Evolutionary conservation across 2,888 invertebrate species (phyloP), one percentile per base, ranked within the genome.

Genomic region (Scaptomyza polygonia): DNA sequence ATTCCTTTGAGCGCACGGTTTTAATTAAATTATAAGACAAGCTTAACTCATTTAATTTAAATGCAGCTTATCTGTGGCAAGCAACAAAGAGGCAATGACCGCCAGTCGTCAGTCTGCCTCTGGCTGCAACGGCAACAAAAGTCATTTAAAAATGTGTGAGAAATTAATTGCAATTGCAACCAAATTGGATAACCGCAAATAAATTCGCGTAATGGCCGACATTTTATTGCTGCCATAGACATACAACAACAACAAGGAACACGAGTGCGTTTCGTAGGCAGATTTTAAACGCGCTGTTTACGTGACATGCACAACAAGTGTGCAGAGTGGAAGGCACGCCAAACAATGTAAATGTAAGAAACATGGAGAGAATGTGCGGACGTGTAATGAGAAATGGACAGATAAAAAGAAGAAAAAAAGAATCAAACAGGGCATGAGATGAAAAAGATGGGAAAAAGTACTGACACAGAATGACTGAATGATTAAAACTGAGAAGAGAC

Each of bases 131-230:
- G 27, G 43, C 55, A 55, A 49, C 47, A 45, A 64, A 71, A 67
- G 67, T 69, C 75, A 70, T 71, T 76, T 78, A 63, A 66, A 75
- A 75, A 69, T 71, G 84, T 73, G 78, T 67, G 78, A 78, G 73
- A 76, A 81, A 81, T 81, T 78, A 81, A 81, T 81, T 81, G 84
- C 81, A 71, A 77, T 67, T 71, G 51, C 65, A 56, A 65, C 65
- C 73, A 54, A 84, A 73, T 73, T 73, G 81, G 72, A 81, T 81
- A 70, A 76, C 81, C 84, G 73, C 81, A 80, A 68, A 80, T 76
- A 73, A 80, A 76, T 71, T 67, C 59, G 43, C 53, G 30, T 56
- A 62, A 69, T 74, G 34, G 58, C 64, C 43, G 39, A 27, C 65
- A 66, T 56, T 77, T 72, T 64, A 57, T 63, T 75, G 59, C 21